These are phyloP conservation scores for Drosophila cyrtoloma DNA, from an alignment of 2,888 invertebrate species.

Conservation along the genomic window DNA sequence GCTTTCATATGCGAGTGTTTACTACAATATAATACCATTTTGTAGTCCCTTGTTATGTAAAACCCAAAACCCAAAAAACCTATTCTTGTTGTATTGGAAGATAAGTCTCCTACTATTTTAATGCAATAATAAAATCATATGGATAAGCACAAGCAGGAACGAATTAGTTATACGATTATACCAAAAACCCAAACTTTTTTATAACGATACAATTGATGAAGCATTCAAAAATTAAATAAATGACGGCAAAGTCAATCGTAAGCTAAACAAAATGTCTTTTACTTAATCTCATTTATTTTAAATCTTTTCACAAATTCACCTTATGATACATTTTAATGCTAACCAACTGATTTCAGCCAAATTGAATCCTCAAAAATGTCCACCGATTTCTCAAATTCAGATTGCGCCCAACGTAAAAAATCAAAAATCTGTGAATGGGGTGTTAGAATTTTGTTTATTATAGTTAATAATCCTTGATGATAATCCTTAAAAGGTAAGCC, in stretches of 20 bases:
- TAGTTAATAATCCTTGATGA: conserved; percentile 27
- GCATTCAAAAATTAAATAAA: conserved; percentile 31
- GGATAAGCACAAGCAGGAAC: conserved; percentile 18
- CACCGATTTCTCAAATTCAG: neutral
- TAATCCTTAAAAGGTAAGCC: conserved; percentile 42
- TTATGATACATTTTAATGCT: neutral
- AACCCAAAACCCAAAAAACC: conserved; percentile 4
- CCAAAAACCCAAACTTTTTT: conserved; percentile 54
- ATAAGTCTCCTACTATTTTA: conserved; percentile 7
- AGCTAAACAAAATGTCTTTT: neutral
- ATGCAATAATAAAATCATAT: conserved; percentile 1
- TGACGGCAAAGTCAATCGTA: conserved; percentile 6
- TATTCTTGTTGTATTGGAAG: conserved; percentile 13
- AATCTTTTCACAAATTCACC: neutral
- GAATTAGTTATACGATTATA: conserved; percentile 62
- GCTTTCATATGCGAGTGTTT: conserved; percentile 52
- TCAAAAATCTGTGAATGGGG: neutral
- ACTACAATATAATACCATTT: conserved; percentile 28
- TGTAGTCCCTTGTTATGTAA: conserved; percentile 47
- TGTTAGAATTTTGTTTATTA: conserved; percentile 49
- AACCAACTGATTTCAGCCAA: neutral
- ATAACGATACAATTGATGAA: conserved; percentile 27
- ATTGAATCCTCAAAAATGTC: neutral
- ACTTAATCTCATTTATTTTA: neutral
- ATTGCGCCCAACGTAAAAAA: neutral